Evolutionary conservation across 2,113 vertebrate species (phyloP), one percentile per base, ranked within the genome.

Genomic region (Euleptes europaea): DNA sequence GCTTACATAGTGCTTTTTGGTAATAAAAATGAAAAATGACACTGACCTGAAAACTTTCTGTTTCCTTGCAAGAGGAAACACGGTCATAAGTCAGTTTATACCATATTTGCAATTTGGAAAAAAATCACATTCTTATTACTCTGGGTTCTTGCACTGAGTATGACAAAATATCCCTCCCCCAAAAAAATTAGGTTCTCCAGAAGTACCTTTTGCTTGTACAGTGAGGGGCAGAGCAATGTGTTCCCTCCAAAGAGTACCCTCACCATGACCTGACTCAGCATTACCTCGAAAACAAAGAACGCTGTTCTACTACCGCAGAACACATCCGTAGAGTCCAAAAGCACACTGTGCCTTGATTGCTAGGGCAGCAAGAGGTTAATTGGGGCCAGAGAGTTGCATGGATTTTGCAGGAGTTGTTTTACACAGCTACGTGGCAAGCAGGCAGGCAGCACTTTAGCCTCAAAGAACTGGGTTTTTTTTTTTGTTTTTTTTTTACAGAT

Each of bases 21-120:
- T 91, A 93, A 90, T 91, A 93, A 94, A 93, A 91, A 91, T 17
- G 88, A 93, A 93, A 93, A 92, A 89, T 91, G 91, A 91, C 84
- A 84, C 85, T 92, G 91, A 81, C 89, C 88, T 92, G 91, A 91
- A 94, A 93, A 47, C 91, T 89, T 90, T 91, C 90, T 90, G 92
- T 95, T 94, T 91, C 90, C 90, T 91, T 91, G 89, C 90, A 91
- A 93, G 91, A 91, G 91, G 86, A 94, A 80, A 71, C 85, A 75
- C 76, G 0, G 88, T 92, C 87, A 91, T 91, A 94, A 91, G 89
- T 92, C 84, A 91, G 91, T 94, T 90, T 94, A 93, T 87, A 94
- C 88, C 88, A 79, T 93, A 91, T 89, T 91, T 85, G 91, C 87
- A 88, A 93, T 93, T 91, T 91, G 91, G 90, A 92, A 91, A 94